Evolutionary conservation across 2,113 vertebrate species (phyloP), one percentile per base, ranked within the genome.

Genomic region (Phylloscopus trochiloides): DNA sequence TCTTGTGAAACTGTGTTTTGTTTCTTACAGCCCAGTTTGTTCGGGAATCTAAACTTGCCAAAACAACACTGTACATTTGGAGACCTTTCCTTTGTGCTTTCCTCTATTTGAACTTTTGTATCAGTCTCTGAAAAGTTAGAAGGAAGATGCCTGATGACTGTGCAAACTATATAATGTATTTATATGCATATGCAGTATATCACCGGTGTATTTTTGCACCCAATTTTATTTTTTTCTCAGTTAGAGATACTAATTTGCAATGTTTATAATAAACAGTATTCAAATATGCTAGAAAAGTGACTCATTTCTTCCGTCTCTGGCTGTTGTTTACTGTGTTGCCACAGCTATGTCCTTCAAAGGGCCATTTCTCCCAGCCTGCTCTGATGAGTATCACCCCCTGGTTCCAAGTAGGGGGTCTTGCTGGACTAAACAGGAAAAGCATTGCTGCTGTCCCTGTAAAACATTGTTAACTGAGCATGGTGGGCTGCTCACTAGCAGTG

Each of bases 241-340:
- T 92, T 71, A 87, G 84, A 94, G 76, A 92, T 71, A 82, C 5
- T 91, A 38, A 70, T 91, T 92, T 95, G 19, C 72, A 88, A 83
- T 90, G 77, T 95, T 96, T 96, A 86, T 94, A 95, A 92, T 95
- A 96, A 96, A 88, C 66, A 94, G 54, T 67, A 94, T 94, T 90
- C 93, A 90, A 78, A 90, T 52, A 75, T 8, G 42, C 54, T 94
- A 59, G 70, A 62, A 82, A 75, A 88, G 31, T 84, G 79, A 92
- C 51, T 94, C 68, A 93, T 85, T 67, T 90, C 68, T 74, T 84
- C 86, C 32, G 8, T 61, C 36, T 63, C 50, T 78, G 54, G 28
- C 51, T 73, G 63, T 65, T 85, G 62, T 90, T 91, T 92, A 36
- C 86, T 86, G 42, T 12, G 0, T 62, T 87, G 58, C 66, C 25